These are phyloP conservation scores for Astyanax mexicanus DNA, from an alignment of 2,797 vertebrate genomes.

Conservation along the genomic window DNA sequence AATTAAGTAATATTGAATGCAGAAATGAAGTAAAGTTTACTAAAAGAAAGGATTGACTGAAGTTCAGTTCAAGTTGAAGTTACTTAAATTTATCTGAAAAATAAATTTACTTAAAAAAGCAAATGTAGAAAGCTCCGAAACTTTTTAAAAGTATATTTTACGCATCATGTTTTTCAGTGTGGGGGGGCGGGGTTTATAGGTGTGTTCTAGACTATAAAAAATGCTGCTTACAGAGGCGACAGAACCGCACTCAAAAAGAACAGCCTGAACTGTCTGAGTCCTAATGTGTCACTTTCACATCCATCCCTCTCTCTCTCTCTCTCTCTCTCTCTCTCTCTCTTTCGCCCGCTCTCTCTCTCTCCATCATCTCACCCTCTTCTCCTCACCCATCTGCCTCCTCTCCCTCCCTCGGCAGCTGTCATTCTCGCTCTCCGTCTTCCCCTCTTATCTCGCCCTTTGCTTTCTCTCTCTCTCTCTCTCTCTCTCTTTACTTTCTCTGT, in stretches of 20 bases:
- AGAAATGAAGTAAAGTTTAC: no score
- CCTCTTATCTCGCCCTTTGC: constrained; percentile 39
- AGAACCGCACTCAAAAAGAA: constrained; percentile 31
- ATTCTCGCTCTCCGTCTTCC: constrained; percentile 50
- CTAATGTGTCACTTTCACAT: constrained; percentile 69
- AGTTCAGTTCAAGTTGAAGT: no score
- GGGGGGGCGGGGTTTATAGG: constrained; percentile 42
- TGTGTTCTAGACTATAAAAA: constrained; percentile 48
- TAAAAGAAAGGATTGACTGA: no score
- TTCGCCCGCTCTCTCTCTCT: constrained; percentile 51
- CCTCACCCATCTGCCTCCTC: constrained; percentile 59
- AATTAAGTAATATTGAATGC: no score
- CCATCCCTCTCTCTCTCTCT: constrained; percentile 63
- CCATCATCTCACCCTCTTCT: constrained; percentile 61
- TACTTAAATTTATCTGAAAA: no score
- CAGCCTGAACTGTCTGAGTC: constrained; percentile 62
- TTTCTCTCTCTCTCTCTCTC: constrained; percentile 30
- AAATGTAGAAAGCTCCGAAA: no score
- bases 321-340: constrained; percentile 46
- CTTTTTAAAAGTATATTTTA: no score
- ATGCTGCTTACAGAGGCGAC: constrained; percentile 51
- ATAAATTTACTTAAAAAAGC: no score
- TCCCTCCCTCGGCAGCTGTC: constrained; percentile 66
- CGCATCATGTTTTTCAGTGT: no score
- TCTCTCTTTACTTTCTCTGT: constrained; percentile 7